Base-by-base conservation (phyloP, 1,140 invertebrate genomes). In the Drosophila suzukii region DNA sequence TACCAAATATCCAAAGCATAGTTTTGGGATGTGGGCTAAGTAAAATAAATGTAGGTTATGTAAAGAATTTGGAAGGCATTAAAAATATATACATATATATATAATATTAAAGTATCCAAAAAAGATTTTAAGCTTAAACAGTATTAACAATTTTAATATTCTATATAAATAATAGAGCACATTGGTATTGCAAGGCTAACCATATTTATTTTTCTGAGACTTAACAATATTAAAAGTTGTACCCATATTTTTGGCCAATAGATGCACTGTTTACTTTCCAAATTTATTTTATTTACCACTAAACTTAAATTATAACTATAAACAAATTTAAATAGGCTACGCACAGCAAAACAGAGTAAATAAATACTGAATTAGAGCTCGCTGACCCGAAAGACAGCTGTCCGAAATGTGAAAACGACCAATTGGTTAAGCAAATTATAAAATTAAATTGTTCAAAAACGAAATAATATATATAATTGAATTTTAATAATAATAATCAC, bases 401-500 rank as follows among this genome's bases (percentile, higher is more conserved):
- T 8, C 4, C 41, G 8, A 38, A 51, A 32, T 30, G 15, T 34
- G 17, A 51, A 27, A 46, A 38, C 17, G 41, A 8, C 20, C 50
- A 61, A 75, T 66, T 75, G 59, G 13, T 15, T 30, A 0, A 12
- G 13, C 41, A 11, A 72, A 62, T 72, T 55, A 67, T 54, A 47
- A 39, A 11, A 20, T 13, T 39, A 39, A 12, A 13, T 39, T 0
- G 13, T 62, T 27, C 3, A 17, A 55, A 76, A 77, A 76, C 72
- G 46, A 38, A 47, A 83, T 78, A 75, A 58, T 65, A 13, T 5
- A 41, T 49, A 75, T 81, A 76, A 76, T 76, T 53, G 38, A 59
- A 75, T 61, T 60, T 51, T 74, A 84, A 89, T 36, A 34, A 53
- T 6, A 20, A 36, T 53, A 53, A 53, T 67, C 71, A 89, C 73